Conservation (phyloP, 1,140 invertebrate species). For the Littorina saxatilis region DNA sequence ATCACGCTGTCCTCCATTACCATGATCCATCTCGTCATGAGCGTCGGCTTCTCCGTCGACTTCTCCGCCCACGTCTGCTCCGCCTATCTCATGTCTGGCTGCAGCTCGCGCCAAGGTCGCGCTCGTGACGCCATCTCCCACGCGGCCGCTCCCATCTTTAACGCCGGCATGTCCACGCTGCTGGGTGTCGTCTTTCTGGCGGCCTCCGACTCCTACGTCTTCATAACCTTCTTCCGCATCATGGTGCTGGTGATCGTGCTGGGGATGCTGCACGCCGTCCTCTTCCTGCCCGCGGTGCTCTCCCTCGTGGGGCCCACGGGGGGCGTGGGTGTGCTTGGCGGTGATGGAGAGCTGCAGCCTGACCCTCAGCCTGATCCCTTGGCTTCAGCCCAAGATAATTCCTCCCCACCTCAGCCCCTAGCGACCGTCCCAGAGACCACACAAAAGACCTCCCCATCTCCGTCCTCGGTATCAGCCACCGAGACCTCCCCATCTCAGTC, state of each 20-base stretch:
- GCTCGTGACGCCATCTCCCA: constrained; percentile 91
- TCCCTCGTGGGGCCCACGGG: constrained; percentile 80
- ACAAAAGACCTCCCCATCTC: too few species aligned
- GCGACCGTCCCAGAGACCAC: too few species aligned
- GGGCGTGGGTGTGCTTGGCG: too few species aligned
- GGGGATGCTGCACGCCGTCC: constrained; percentile 94
- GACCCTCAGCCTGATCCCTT: too few species aligned
- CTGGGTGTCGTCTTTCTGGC: constrained; percentile 91
- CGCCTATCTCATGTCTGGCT: constrained; percentile 90
- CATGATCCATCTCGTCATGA: constrained; percentile 99
- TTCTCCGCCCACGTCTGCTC: constrained; percentile 98
- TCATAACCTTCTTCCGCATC: constrained; percentile 98
- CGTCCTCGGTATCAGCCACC: too few species aligned
- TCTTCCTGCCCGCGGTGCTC: constrained; percentile 93
- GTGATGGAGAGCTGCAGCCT: too few species aligned
- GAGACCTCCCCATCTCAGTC: too few species aligned
- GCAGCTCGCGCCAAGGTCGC: constrained; percentile 78
- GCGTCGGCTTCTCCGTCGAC: constrained; percentile 98
- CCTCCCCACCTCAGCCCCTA: too few species aligned
- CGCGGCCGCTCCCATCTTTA: constrained; percentile 93
- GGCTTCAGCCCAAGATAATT: too few species aligned
- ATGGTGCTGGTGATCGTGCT: constrained; percentile 96
- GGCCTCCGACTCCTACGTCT: constrained; percentile 95
- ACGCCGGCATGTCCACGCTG: constrained; percentile 96
- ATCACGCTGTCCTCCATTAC: constrained; percentile 97